Evolutionary conservation across 2,797 vertebrate species (phyloP).

Genomic region (Monodelphis domestica): DNA sequence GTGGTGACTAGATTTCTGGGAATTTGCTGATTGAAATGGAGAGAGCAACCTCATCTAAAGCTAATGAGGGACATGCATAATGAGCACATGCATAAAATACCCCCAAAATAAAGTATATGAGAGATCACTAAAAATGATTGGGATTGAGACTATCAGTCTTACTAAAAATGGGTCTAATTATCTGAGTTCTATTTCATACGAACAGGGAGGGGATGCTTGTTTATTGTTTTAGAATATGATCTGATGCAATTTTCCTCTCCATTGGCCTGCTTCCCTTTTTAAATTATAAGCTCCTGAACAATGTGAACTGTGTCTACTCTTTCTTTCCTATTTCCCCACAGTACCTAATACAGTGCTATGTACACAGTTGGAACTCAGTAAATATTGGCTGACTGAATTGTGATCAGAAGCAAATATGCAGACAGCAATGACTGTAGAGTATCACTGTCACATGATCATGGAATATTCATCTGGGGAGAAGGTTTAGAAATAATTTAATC

Average conservation of each 20-base stretch:
- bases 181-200: neutral
- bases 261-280: neutral
- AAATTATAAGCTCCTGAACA: neutral
- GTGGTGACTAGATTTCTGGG: neutral
- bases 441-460: neutral
- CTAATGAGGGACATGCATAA: neutral
- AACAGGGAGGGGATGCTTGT: neutral
- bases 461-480: neutral
- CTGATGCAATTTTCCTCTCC: neutral
- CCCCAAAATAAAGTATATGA: neutral
- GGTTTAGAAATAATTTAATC: neutral
- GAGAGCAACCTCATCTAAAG: neutral
- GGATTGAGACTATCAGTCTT: neutral
- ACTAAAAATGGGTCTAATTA: neutral
- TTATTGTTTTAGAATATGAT: neutral
- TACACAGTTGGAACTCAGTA: conserved; percentile 1
- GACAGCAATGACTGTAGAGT: neutral
- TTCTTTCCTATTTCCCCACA: neutral
- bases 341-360: neutral
- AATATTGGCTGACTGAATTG: neutral
- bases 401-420: conserved; percentile 1
- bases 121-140: neutral
- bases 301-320: neutral
- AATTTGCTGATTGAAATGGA: neutral
- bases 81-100: neutral